Evolutionary conservation across 1,140 invertebrate species (phyloP).

Genomic region (Capitella teleta): DNA sequence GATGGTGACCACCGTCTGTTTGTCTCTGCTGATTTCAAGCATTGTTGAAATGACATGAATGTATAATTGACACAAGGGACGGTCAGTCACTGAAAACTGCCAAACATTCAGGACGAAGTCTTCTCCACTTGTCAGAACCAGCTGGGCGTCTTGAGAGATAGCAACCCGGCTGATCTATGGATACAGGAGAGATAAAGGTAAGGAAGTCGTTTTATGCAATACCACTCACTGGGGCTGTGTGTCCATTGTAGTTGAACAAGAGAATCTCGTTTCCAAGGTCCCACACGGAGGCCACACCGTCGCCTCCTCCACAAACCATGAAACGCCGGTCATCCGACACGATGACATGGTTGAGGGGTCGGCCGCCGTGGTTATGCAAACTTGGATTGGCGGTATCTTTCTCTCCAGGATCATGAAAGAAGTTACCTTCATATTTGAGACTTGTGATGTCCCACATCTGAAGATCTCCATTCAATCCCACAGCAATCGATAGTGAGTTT

Average conservation of each 20-base stretch:
- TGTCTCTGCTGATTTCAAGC: slow-evolving; percentile 1
- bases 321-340: slow-evolving; percentile 1
- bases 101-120: neutral
- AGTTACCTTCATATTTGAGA: slow-evolving; percentile 1
- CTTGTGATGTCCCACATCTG: slow-evolving; percentile 4
- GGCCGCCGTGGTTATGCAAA: slow-evolving; percentile 1
- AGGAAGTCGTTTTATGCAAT: too few relatives aligned
- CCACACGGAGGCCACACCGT: neutral
- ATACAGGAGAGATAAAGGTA: too few relatives aligned
- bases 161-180: neutral
- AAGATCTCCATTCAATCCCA: slow-evolving; percentile 1
- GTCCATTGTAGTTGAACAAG: neutral
- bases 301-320: slow-evolving; percentile 1
- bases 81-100: neutral
- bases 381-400: neutral
- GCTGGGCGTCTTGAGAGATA: neutral
- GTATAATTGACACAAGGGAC: neutral
- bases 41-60: slow-evolving; percentile 2
- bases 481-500: neutral
- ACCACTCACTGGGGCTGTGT: neutral
- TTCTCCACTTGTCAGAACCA: neutral
- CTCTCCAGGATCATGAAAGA: neutral
- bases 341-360: neutral
- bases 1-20: slow-evolving; percentile 1
- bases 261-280: slow-evolving; percentile 2